phyloP scores from a whole-genome alignment of 37 sponge, comb jelly and placozoan species.

The Petrosia ficiformis region DNA sequence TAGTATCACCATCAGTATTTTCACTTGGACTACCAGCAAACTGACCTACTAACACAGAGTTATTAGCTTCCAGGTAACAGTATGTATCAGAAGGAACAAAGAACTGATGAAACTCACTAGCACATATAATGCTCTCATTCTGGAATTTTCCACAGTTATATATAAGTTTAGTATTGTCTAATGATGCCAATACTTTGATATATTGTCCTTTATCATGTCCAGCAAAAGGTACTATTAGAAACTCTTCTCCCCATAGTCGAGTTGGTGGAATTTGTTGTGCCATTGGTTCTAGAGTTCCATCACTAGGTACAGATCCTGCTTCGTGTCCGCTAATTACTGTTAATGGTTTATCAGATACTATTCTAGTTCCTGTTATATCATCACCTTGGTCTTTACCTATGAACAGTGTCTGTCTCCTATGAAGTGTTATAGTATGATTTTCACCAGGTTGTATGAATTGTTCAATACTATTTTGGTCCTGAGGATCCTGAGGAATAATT shows the following conservation, averaged over 20 bases:
- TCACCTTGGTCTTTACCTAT: neutral
- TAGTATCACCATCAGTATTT: neutral
- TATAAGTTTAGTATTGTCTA: neutral
- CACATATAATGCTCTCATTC: neutral
- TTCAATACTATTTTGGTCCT: neutral
- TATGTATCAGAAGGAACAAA: neutral
- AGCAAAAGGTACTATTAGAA: constrained; percentile 1
- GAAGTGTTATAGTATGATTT: neutral
- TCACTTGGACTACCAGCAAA: neutral
- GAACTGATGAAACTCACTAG: neutral
- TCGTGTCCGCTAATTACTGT: neutral
- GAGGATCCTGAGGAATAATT: neutral
- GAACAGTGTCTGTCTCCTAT: neutral
- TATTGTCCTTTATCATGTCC: neutral
- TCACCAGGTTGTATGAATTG: neutral
- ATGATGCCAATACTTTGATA: neutral
- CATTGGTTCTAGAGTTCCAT: neutral
- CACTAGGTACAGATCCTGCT: neutral
- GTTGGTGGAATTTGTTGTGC: neutral
- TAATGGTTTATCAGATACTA: constrained; percentile 3
- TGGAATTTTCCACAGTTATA: neutral
- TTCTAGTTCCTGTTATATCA: constrained; percentile 2
- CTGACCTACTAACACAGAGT: neutral
- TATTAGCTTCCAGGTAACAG: neutral
- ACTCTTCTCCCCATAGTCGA: neutral